Evolutionary conservation across 2,113 vertebrate genomes (phyloP), one percentile per base, ranked within the genome.

Genomic region (Pterophyllum scalare): DNA sequence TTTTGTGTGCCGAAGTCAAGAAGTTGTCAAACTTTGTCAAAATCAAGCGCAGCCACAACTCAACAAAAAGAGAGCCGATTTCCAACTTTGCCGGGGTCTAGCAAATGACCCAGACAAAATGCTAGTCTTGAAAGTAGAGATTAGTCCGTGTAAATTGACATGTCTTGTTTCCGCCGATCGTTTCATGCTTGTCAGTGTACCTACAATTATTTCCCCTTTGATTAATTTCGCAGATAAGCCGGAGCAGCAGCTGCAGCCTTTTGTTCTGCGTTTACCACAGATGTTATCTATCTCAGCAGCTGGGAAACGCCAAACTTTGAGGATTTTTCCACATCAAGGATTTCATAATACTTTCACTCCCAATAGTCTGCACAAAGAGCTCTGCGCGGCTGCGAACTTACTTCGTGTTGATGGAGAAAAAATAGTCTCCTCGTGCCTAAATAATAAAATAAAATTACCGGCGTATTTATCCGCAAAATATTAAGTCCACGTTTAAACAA

Each of bases 1-100:
- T 92, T 91, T 95, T 95, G 92, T 94, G 93, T 91, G 94, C 91
- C 46, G 33, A 82, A 96, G 94, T 96, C 94, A 93, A 96, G 94
- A 95, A 96, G 96, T 97, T 99, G 98, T 99, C 98, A 99, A 97
- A 97, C 97, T 96, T 95, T 38, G 86, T 99, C 86, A 94, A 85
- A 89, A 87, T 99, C 97, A 98, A 93, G 85, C 58, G 22, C 83
- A 62, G 65, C 77, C 88, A 90, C 92, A 91, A 93, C 90, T 33
- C 14, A 38, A 67, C 20, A 40, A 80, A 92, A 95, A 94, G 94
- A 38, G 15, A 38, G 43, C 70, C 10, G 65, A 15, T 61, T 89
- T 57, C 93, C 92, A 92, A 92, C 94, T 93, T 86, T 59, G 85
- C 82, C 57, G 61, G 49, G 96, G 96, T 96, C 96, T 95, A 59